Evolutionary conservation across 2,888 invertebrate genomes (phyloP).

Genomic region (Automeris io): DNA sequence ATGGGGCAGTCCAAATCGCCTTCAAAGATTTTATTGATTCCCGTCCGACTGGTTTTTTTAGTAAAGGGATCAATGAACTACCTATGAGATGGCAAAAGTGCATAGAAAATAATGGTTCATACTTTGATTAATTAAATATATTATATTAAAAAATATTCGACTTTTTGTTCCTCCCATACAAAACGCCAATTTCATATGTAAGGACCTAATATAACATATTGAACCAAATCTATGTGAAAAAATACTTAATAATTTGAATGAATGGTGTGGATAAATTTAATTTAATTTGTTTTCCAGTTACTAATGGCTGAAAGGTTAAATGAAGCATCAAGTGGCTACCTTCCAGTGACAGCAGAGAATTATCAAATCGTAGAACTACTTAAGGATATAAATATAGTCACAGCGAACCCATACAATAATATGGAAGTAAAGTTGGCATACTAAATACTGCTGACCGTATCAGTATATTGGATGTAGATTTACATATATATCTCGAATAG

Average conservation of each 20-base stretch:
- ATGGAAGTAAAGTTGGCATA: conserved; percentile 52
- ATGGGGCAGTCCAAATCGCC: too few species aligned
- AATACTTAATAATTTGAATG: background rate
- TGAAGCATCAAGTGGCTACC: conserved; percentile 40
- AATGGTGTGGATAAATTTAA: background rate
- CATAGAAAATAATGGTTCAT: too few species aligned
- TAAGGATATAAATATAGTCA: conserved; percentile 49
- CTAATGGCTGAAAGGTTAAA: conserved; percentile 41
- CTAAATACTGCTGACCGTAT: conserved; percentile 19
- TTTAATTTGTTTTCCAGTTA: conserved; percentile 34
- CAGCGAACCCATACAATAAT: conserved; percentile 52
- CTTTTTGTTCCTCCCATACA: too few species aligned
- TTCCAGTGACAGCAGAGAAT: conserved; percentile 42
- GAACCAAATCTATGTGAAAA: background rate
- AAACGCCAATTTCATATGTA: too few species aligned
- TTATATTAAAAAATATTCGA: too few species aligned
- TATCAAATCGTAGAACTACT: conserved; percentile 38
- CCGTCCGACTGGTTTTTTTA: too few species aligned
- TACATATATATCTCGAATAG: too few species aligned
- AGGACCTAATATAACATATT: background rate
- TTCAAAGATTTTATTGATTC: too few species aligned
- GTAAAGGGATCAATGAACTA: too few species aligned
- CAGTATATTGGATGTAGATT: too few species aligned
- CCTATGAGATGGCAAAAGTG: too few species aligned
- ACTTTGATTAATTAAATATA: too few species aligned